Base-by-base conservation (phyloP, 2,113 vertebrate genomes). In the Chloropsis hardwickii region DNA sequence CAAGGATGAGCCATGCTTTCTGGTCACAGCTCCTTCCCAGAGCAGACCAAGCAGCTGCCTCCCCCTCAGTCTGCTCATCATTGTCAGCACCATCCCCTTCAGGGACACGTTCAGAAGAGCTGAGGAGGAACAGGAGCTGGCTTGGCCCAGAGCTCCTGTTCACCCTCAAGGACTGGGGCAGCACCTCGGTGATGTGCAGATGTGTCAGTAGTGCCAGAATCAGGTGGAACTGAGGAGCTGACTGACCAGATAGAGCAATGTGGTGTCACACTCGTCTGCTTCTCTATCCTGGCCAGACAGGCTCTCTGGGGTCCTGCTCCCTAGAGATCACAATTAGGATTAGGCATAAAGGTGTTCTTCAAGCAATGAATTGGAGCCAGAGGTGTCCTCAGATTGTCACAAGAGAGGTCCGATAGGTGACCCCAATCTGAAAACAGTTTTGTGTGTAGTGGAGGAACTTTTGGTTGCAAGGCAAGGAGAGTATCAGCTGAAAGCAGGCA, bases 131-230 rank as follows among this genome's bases (percentile, higher is more conserved):
- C 0, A 0, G 45, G 53, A 35, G n/a, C 1, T 42, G n/a, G 11
- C 61, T 14, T 14, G n/a, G 11, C 47, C 50, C 60, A 6, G 45
- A 22, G 42, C 28, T 31, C 15, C 11, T 7, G 42, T 3, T 40
- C 56, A 17, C 27, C 1, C 14, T 16, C 24, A 27, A 28, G 65
- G 28, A 20, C 42, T 37, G 45, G 16, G 35, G 61, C 29, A 22
- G 12, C 54, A 10, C 0, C 0, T 2, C 6, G 5, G n/a, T 10
- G 40, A 44, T 3, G 21, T 2, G 9, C 22, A 24, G 39, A 28
- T 19, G 35, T 6, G 5, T 37, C 70, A 74, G 37, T 31, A 44
- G 7, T 10, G 10, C 42, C 79, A 6, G 1, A n/a, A 40, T 29
- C 33, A 2, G n/a, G 42, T 47, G 62, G 50, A 37, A 92, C 7